Evolutionary conservation across 2,888 invertebrate species (phyloP).

Genomic region (Colostygia pectinataria): DNA sequence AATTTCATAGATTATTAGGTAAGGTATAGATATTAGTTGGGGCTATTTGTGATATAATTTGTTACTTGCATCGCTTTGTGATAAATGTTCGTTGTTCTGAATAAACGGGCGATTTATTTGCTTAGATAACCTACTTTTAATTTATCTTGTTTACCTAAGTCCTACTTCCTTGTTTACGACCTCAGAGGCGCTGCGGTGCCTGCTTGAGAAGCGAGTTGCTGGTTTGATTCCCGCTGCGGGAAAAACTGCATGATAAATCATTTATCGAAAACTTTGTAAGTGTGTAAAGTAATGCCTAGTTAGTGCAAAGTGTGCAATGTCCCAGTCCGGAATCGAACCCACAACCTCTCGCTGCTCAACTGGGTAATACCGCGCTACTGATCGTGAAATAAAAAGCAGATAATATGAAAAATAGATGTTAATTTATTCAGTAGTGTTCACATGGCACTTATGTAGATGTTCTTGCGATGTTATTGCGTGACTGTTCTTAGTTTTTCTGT

Average conservation of each 20-base stretch:
- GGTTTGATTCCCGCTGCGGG: too few species aligned
- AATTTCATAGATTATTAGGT: too few species aligned
- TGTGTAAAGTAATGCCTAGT: too few species aligned
- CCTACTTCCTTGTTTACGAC: not conserved
- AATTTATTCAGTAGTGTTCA: slow-evolving; percentile 35
- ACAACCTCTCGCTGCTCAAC: too few species aligned
- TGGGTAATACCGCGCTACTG: too few species aligned
- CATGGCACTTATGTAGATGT: slow-evolving; percentile 40
- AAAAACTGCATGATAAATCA: too few species aligned
- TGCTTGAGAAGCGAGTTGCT: too few species aligned
- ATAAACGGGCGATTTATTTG: slow-evolving; percentile 21
- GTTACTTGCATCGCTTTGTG: slow-evolving; percentile 21
- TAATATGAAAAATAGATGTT: slow-evolving; percentile 8
- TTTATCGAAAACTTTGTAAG: too few species aligned
- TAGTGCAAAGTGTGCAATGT: too few species aligned
- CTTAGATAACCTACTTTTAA: slow-evolving; percentile 8
- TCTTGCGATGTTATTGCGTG: slow-evolving; percentile 18
- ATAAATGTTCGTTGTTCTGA: slow-evolving; percentile 21
- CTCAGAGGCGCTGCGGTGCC: too few species aligned
- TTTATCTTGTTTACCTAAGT: not conserved
- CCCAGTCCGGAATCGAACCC: too few species aligned
- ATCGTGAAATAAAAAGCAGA: slow-evolving; percentile 14
- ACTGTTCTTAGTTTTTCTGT: slow-evolving; percentile 36
- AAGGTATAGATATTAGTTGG: slow-evolving; percentile 1
- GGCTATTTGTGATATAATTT: slow-evolving; percentile 20